Evolutionary conservation across 2,888 invertebrate species (phyloP).

Genomic region (Drosophila setosimentum): DNA sequence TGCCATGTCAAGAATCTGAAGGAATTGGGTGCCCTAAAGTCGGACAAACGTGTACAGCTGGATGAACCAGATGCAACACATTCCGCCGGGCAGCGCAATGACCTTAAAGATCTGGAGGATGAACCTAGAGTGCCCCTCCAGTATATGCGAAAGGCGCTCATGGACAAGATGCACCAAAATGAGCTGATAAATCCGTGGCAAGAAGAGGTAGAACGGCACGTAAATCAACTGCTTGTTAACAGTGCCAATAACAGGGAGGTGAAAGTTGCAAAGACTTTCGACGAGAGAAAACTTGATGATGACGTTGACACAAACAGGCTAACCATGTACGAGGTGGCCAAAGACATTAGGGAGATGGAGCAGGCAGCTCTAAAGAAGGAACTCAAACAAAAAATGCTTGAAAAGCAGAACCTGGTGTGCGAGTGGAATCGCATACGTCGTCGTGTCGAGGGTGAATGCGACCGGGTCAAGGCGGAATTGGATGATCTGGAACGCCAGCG

Average conservation of each 20-base stretch:
- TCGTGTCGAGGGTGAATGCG: slow-evolving; percentile 29
- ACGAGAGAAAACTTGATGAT: neutral
- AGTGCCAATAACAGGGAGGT: neutral
- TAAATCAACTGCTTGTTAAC: neutral
- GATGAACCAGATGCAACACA: no score
- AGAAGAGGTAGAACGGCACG: slow-evolving; percentile 6
- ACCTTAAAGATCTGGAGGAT: no score
- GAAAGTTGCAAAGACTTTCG: neutral
- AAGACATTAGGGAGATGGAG: slow-evolving; percentile 7
- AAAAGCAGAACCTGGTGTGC: slow-evolving; percentile 19
- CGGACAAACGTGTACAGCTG: neutral
- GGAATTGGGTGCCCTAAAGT: neutral
- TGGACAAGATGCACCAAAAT: neutral
- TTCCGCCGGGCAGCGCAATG: neutral
- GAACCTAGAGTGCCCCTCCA: neutral
- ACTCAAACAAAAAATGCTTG: slow-evolving; percentile 7
- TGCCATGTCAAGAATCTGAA: neutral
- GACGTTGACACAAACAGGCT: neutral
- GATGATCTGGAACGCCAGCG: neutral
- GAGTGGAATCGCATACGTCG: slow-evolving; percentile 37
- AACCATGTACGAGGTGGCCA: neutral
- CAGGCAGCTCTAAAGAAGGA: neutral
- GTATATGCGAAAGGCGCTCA: neutral
- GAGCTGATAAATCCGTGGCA: slow-evolving; percentile 14
- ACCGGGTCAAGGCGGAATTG: slow-evolving; percentile 29